Base-by-base conservation (phyloP, 2,113 vertebrate species). In the Meles meles region DNA sequence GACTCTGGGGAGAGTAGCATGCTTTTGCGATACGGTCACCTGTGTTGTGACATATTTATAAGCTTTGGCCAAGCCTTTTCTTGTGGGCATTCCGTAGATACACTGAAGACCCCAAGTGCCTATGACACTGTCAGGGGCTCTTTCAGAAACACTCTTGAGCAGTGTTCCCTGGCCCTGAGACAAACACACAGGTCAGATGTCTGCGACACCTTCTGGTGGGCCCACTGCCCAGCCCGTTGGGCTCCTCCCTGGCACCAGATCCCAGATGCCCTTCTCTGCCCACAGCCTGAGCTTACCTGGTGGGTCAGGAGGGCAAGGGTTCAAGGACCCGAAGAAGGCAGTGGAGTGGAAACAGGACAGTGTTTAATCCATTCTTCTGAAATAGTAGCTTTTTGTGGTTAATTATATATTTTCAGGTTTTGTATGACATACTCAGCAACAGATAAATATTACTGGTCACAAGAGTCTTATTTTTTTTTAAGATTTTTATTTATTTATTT, bases 111-210 rank as follows among this genome's bases (percentile, higher is more conserved):
- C 79, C 37, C 82, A 77, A 6, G 65, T 83, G 96, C 44, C 39
- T 67, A 6, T 63, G 77, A 29, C 27, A 37, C 49, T 67, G 47
- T 23, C 5, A 29, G 91, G 67, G 37, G 61, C 49, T 80, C 25
- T 79, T 94, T 90, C 25, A 76, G 82, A 89, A 63, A 47, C 27
- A 49, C 49, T 59, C 67, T 34, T 67, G 37, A 71, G 59, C n/a
- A 37, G 34, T 47, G 42, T 47, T 82, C 61, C 42, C 71, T 6
- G 85, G 79, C 96, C 97, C 98, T 97, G 98, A 99, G 98, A 96
- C 98, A 95, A 37, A 52, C 90, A 94, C 97, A 85, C 96, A 97
- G 97, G 87, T 29, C 92, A 87, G 92, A 95, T 6, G 71, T 94
- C 88, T 67, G 17, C 0, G 42, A 76, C 21, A 34, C 59, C 34